Conservation (phyloP, 23 tunicate species). For the Trididemnum clinides region DNA sequence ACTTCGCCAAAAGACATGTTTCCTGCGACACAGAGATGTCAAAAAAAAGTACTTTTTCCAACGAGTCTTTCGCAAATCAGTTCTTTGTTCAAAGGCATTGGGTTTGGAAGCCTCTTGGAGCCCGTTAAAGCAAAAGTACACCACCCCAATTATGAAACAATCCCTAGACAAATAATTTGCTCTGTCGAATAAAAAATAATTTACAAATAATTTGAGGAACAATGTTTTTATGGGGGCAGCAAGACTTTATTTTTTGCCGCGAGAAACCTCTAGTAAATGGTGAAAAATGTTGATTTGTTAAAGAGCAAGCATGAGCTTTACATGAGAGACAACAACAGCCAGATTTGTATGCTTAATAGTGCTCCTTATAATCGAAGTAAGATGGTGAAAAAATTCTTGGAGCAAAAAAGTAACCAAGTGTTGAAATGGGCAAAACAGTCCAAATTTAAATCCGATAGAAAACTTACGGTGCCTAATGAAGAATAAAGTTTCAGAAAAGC, state of each 20-base stretch:
- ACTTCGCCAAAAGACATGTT: conserved; percentile 13
- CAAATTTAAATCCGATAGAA: conserved; percentile 21
- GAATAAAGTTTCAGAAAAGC: conserved; percentile 16
- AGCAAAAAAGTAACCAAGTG: conserved; percentile 19
- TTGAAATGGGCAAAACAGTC: conserved; percentile 5
- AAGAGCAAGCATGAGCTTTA: not conserved
- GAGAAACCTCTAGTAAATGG: conserved; percentile 12
- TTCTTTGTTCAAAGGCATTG: not conserved
- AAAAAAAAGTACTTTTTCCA: not conserved
- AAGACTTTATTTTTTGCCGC: not conserved
- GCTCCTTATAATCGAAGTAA: conserved; percentile 31
- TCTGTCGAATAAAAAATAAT: not conserved
- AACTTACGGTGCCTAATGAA: not conserved
- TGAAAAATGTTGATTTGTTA: not conserved
- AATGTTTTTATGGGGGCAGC: conserved; percentile 9
- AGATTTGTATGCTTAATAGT: not conserved
- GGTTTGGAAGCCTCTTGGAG: conserved; percentile 4
- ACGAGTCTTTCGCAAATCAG: conserved; percentile 4
- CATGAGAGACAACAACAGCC: conserved; percentile 5
- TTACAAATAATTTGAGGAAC: not conserved
- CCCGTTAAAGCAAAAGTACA: not conserved
- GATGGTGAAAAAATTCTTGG: conserved; percentile 1
- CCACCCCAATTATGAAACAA: not conserved
- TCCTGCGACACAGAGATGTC: not conserved
- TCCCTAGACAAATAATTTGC: not conserved